Conservation (phyloP, 1,140 invertebrate species). For the Palaemon carinicauda region DNA sequence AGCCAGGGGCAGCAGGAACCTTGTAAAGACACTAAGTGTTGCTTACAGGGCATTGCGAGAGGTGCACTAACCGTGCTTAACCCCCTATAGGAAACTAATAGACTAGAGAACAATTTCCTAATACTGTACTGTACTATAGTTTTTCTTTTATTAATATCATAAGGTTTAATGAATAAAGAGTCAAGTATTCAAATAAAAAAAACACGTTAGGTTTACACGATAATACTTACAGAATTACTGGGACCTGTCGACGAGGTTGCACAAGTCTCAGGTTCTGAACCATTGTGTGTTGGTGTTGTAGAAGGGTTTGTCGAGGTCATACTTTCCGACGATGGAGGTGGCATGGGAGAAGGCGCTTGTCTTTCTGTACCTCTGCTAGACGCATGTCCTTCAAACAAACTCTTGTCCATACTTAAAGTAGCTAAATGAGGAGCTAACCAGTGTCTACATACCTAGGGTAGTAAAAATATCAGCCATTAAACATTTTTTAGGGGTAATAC, state of each 20-base stretch:
- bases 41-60: no score
- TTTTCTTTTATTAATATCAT: no score
- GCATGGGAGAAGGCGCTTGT: constrained; percentile 71
- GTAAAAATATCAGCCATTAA: background rate
- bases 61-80: no score
- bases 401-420: constrained; percentile 81
- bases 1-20: no score
- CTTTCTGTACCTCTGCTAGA: constrained; percentile 59
- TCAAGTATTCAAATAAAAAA: background rate
- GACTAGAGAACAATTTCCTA: no score
- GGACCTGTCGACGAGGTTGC: no score
- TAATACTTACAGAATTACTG: background rate
- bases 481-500: background rate
- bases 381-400: constrained; percentile 73
- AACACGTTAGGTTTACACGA: background rate
- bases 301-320: constrained; percentile 66
- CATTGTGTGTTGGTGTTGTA: constrained; percentile 65
- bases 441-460: constrained; percentile 72
- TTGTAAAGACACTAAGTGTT: no score
- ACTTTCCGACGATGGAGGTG: constrained; percentile 68
- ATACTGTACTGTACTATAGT: no score
- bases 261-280: constrained; percentile 17
- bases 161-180: no score
- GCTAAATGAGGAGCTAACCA: constrained; percentile 83
- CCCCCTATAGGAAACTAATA: no score